Conservation (phyloP, 2,888 invertebrate species). For the Xestia sexstrigata region DNA sequence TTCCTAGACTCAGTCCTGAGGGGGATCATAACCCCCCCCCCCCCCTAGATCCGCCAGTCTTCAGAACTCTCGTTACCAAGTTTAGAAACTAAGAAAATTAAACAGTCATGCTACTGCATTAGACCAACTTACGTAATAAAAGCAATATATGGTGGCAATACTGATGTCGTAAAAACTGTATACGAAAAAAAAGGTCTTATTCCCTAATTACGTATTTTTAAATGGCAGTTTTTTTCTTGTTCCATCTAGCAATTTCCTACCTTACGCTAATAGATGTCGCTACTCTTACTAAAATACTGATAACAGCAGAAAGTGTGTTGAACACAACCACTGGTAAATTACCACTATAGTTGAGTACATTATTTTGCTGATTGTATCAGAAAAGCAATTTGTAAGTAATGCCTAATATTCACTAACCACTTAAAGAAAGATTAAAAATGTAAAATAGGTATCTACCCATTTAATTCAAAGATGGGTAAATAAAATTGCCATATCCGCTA, state of each 20-base stretch:
- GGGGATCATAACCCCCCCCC: background rate
- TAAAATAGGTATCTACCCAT: background rate
- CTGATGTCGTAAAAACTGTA: constrained; percentile 34
- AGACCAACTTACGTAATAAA: background rate
- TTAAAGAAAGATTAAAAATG: background rate
- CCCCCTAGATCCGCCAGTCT: background rate
- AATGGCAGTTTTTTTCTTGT: constrained; percentile 58
- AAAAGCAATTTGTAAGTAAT: constrained; percentile 18
- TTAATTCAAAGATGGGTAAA: background rate
- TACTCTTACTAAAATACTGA: constrained; percentile 38
- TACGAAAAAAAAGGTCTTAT: constrained; percentile 18
- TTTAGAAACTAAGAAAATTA: background rate
- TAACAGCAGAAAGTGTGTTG: background rate
- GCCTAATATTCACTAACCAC: constrained; percentile 21
- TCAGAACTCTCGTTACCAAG: background rate
- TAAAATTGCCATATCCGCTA: background rate
- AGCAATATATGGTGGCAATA: constrained; percentile 3
- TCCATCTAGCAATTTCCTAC: constrained; percentile 64
- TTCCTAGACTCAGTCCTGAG: background rate
- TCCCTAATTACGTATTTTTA: constrained; percentile 52
- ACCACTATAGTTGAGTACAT: background rate
- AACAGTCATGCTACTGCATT: background rate
- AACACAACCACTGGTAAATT: constrained; percentile 14
- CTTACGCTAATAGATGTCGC: constrained; percentile 67
- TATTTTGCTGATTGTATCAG: constrained; percentile 37